phyloP scores from a whole-genome alignment of 1,140 invertebrate genomes.

The Notospermus geniculatus region DNA sequence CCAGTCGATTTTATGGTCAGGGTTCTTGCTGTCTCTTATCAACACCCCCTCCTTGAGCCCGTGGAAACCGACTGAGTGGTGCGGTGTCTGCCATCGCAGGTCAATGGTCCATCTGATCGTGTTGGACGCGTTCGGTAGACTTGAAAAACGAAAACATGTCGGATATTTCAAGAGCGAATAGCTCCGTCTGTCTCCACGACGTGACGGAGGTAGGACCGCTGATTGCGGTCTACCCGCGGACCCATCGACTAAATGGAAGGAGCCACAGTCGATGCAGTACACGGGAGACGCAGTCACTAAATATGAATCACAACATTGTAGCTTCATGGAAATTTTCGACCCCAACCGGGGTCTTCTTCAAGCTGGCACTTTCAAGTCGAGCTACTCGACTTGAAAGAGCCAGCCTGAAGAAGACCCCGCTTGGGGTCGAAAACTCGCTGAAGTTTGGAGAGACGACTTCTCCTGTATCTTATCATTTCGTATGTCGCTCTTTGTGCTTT shows the following conservation, averaged over 20 bases:
- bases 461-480: no score
- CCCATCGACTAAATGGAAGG: background rate
- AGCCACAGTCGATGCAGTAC: no score
- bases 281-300: no score
- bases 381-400: no score
- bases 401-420: no score
- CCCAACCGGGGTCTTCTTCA: no score
- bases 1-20: conserved; percentile 43
- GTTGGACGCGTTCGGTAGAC: conserved; percentile 42
- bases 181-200: background rate
- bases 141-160: conserved; percentile 22
- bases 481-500: background rate
- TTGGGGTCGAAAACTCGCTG: no score
- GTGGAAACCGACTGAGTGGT: conserved; percentile 39
- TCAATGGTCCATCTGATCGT: conserved; percentile 50
- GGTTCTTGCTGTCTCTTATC: conserved; percentile 38
- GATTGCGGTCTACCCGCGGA: background rate
- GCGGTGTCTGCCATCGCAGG: conserved; percentile 45
- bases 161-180: background rate
- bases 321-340: no score
- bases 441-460: no score
- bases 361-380: no score
- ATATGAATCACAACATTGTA: no score
- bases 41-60: conserved; percentile 43
- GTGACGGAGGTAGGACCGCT: background rate